Percentiles rank a stretch among this genome's conserved stretches.
Evolutionary conservation across 2,113 vertebrate species (phyloP).

Genomic region (Hydrolagus affinis): DNA sequence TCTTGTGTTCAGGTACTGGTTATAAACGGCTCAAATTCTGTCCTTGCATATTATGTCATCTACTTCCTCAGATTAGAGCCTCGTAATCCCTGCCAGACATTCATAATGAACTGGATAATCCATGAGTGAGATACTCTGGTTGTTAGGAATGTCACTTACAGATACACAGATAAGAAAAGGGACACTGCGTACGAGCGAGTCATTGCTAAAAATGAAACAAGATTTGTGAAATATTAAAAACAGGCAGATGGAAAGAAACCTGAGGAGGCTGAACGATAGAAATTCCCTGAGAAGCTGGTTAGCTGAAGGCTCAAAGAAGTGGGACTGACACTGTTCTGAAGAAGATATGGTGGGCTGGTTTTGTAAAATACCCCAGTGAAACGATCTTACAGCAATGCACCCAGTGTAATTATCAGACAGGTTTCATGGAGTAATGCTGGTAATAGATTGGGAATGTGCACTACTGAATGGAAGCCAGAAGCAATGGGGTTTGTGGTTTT

Average conservation of each 20-base stretch:
- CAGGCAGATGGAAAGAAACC: background rate
- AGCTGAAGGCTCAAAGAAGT: conserved; percentile 2
- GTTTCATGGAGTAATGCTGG: background rate
- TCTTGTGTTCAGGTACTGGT: background rate
- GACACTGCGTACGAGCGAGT: no score
- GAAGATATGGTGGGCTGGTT: background rate
- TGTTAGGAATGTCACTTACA: background rate
- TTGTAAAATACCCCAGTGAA: no score
- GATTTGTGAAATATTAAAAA: background rate
- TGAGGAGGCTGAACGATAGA: background rate
- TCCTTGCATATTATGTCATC: background rate
- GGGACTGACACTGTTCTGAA: background rate
- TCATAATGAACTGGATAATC: no score
- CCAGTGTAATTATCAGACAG: background rate
- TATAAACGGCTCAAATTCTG: background rate
- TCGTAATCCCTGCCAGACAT: background rate
- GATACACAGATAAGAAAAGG: background rate
- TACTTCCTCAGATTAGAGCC: background rate
- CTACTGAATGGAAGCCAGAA: background rate
- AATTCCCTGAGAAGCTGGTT: conserved; percentile 21
- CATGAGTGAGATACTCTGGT: background rate
- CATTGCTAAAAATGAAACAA: background rate
- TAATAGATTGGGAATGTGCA: no score
- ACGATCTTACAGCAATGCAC: background rate
- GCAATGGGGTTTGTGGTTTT: background rate